A percentile compares a stretch with the other conserved stretches of the same genome.
Conservation (phyloP, 2,113 vertebrate genomes). For the Glaucidium brasilianum region DNA sequence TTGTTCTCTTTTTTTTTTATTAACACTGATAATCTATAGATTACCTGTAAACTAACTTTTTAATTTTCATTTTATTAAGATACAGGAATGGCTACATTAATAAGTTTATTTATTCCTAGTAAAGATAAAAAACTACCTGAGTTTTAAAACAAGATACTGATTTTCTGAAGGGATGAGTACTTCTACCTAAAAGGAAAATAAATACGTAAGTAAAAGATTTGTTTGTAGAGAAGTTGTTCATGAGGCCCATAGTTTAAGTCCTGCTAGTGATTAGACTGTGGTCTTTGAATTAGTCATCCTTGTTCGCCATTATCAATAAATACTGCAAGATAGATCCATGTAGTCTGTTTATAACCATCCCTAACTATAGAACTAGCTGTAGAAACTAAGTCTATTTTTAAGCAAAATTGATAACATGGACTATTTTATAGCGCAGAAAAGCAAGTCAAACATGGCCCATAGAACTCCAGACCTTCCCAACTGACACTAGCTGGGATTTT, state of each 20-base stretch:
- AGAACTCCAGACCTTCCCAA: not conserved
- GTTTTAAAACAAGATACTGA: not conserved
- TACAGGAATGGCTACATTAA: not conserved
- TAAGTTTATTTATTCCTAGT: not conserved
- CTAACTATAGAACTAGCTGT: not conserved
- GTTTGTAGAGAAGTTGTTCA: not conserved
- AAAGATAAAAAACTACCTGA: not conserved
- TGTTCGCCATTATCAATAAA: not conserved
- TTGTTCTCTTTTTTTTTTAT: not conserved
- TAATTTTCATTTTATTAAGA: not conserved
- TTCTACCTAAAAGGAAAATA: not conserved
- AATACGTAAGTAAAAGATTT: not conserved
- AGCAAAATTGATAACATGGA: not conserved
- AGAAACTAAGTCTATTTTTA: not conserved
- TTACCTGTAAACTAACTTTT: not conserved
- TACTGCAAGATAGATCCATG: not conserved
- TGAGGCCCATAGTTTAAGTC: not conserved
- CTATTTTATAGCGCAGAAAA: not conserved
- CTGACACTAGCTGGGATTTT: not conserved
- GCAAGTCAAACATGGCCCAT: not conserved
- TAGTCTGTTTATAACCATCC: not conserved
- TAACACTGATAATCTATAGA: not conserved
- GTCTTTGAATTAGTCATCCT: not conserved
- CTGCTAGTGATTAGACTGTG: not conserved
- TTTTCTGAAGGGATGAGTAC: not conserved